phyloP scores from a whole-genome alignment of 2,797 vertebrate genomes.

The Galagoides demidoff region DNA sequence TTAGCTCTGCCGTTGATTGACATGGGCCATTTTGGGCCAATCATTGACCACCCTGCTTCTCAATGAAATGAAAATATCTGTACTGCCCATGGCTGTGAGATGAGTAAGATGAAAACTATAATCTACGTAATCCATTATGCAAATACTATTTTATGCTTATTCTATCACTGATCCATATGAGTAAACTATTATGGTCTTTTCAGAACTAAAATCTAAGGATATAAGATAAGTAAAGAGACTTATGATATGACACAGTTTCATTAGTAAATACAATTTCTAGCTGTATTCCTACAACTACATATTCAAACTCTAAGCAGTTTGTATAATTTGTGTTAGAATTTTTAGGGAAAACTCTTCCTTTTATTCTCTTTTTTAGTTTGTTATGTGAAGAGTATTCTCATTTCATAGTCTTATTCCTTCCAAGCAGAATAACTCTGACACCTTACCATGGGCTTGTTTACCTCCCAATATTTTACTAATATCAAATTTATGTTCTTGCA shows the following conservation, averaged over 20 bases:
- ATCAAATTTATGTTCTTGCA: not conserved
- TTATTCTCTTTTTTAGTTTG: not conserved
- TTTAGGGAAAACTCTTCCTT: not conserved
- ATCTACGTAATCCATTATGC: not conserved
- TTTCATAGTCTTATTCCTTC: conserved; percentile 3
- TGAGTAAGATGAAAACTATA: not conserved
- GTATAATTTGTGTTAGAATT: not conserved
- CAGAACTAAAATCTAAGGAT: not conserved
- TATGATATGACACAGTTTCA: not conserved
- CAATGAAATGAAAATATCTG: not conserved
- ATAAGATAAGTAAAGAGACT: not conserved
- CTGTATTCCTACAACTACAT: not conserved
- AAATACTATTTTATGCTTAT: not conserved
- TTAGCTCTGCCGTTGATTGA: not conserved
- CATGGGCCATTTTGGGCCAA: not conserved
- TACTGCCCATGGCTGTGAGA: not conserved
- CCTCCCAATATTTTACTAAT: not conserved
- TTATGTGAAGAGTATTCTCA: not conserved
- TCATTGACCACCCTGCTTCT: not conserved
- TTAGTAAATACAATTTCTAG: not conserved
- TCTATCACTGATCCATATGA: not conserved
- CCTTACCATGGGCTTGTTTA: not conserved
- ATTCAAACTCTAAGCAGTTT: not conserved
- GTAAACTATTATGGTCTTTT: not conserved
- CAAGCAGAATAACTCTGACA: not conserved